phyloP scores from a whole-genome alignment of 92 coral and sea anemone genomes.

The Chrysogorgia sp. region DNA sequence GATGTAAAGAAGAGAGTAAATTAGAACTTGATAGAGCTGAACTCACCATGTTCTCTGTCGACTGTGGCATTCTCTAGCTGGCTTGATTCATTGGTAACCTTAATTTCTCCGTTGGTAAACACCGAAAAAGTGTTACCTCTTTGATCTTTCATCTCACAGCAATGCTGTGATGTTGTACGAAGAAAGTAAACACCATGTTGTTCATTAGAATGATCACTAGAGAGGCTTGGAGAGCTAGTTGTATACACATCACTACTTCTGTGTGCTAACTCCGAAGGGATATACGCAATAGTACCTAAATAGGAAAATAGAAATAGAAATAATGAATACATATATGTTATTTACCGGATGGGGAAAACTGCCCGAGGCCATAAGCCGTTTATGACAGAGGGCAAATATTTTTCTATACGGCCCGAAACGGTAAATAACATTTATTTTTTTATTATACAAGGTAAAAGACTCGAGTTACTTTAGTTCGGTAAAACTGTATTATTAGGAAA shows the following conservation, averaged over 20 bases:
- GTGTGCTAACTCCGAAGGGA: constrained; percentile 59
- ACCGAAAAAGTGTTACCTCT: constrained; percentile 77
- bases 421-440: no score
- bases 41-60: constrained; percentile 22
- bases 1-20: no score
- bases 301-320: not conserved
- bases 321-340: not conserved
- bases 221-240: constrained; percentile 43
- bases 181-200: constrained; percentile 81
- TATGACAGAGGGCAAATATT: no score
- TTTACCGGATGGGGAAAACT: no score
- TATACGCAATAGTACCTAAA: constrained; percentile 45
- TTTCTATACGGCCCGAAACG: no score
- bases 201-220: constrained; percentile 44
- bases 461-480: no score
- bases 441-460: no score
- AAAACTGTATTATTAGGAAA: no score
- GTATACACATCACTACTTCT: constrained; percentile 18
- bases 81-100: constrained; percentile 45
- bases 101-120: constrained; percentile 74
- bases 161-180: constrained; percentile 76
- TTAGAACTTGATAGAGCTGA: no score
- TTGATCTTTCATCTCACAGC: constrained; percentile 80
- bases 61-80: not conserved
- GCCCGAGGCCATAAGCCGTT: no score